Percentiles rank a stretch among this genome's conserved stretches.
These are phyloP conservation scores for Malurus alboscapulatus DNA, from an alignment of 2,113 vertebrate genomes.

Conservation along the genomic window DNA sequence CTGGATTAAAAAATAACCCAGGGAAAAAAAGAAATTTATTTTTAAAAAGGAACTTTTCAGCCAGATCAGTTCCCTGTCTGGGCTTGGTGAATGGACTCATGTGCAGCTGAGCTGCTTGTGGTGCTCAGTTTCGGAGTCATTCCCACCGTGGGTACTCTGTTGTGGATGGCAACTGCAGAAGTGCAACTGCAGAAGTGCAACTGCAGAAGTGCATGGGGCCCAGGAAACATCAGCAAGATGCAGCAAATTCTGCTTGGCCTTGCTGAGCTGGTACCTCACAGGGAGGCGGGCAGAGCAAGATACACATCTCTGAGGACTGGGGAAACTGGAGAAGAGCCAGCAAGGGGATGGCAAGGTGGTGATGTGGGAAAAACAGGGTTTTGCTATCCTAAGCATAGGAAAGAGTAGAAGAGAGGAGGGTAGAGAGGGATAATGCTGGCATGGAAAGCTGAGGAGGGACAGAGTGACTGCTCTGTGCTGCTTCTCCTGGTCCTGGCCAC, in stretches of 20 bases:
- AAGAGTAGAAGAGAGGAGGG: neutral
- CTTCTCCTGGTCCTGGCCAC: neutral
- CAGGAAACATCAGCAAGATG: neutral
- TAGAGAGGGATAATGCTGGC: neutral
- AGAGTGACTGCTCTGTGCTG: neutral
- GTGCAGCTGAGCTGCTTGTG: neutral
- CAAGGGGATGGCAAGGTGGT: neutral
- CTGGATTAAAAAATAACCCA: neutral
- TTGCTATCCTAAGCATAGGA: neutral
- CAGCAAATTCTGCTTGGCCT: neutral
- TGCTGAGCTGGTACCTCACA: neutral
- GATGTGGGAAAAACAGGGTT: neutral
- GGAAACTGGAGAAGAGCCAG: neutral
- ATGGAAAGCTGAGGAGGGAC: neutral
- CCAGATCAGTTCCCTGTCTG: neutral
- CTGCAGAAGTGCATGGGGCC: neutral
- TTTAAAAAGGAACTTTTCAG: neutral
- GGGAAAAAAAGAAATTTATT: neutral
- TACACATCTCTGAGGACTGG: neutral
- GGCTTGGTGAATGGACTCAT: fast-evolving
- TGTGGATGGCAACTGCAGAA: neutral
- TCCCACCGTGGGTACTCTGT: neutral
- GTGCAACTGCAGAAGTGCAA: neutral
- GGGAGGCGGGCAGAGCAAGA: neutral
- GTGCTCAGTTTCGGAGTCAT: neutral